Conservation (phyloP, 2,888 invertebrate genomes). For the Drosophila siamana region DNA sequence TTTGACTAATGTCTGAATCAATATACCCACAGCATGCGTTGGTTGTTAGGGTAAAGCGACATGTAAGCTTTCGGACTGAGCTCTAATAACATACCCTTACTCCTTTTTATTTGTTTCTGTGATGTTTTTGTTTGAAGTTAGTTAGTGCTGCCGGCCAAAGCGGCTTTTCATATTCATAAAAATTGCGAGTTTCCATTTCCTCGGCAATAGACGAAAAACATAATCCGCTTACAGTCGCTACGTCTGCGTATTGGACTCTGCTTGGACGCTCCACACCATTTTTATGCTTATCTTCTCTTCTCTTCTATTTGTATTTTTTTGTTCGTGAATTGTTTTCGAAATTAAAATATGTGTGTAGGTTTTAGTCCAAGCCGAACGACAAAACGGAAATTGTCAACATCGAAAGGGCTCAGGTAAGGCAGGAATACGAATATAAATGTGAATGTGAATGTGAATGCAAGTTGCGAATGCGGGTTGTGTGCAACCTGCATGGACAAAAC, state of each 20-base stretch:
- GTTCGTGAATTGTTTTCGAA: slow-evolving; percentile 67
- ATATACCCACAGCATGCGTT: slow-evolving; percentile 3
- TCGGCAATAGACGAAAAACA: slow-evolving; percentile 57
- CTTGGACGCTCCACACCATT: slow-evolving; percentile 40
- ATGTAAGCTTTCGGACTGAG: slow-evolving; percentile 67
- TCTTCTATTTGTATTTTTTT: slow-evolving; percentile 20
- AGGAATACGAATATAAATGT: slow-evolving; percentile 23
- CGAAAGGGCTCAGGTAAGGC: slow-evolving; percentile 61
- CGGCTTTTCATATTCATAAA: slow-evolving; percentile 79
- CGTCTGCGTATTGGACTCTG: slow-evolving; percentile 63
- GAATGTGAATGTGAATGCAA: slow-evolving; percentile 14
- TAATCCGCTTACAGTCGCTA: slow-evolving; percentile 71
- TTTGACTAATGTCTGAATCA: neutral
- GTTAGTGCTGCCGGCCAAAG: slow-evolving; percentile 70
- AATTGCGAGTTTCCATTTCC: slow-evolving; percentile 74
- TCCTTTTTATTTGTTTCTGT: slow-evolving; percentile 20
- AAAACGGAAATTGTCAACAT: slow-evolving; percentile 70
- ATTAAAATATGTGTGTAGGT: slow-evolving; percentile 72
- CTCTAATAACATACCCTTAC: slow-evolving; percentile 66
- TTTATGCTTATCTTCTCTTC: slow-evolving; percentile 22
- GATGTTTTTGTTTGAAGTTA: slow-evolving; percentile 73
- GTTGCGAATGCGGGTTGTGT: slow-evolving; percentile 41
- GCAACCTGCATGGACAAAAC: slow-evolving; percentile 50
- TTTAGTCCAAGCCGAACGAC: slow-evolving; percentile 34
- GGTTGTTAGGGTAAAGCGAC: slow-evolving; percentile 37